Evolutionary conservation across 2,797 vertebrate species (phyloP), one percentile per base, ranked within the genome.

Genomic region (Spheniscus humboldti): DNA sequence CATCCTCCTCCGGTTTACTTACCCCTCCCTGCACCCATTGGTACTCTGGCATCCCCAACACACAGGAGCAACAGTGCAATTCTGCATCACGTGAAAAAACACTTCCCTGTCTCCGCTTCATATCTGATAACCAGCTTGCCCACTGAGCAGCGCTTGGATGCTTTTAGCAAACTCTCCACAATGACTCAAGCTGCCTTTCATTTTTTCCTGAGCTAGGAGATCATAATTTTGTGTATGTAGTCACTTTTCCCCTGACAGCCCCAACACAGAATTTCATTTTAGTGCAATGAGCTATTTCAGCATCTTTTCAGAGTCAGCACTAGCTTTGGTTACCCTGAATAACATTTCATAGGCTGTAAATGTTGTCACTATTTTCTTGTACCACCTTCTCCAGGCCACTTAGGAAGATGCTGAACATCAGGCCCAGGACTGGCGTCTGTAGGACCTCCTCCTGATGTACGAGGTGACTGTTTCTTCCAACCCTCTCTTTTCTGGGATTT

Each of bases 11-110:
- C 3, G 1, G 17, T 31, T 55, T 53, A 20, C 16, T 28, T 6
- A 0, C 2, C 13, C 9, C 5, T 60, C 12, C 30, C 30, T 13
- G 9, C 2, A 68, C 18, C 7, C 10, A 0, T 2, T 9, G 53
- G 33, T 31, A 25, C 11, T 56, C 20, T 31, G 35, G 50, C 72
- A 76, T 23, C 17, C 31, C 18, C 31, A 25, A 6, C 6, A 52
- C 2, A 10, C 23, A 50, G 18, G 28, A 50, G 25, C 16, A 86
- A n/a, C 52, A 45, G 25, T 24, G 25, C 28, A 66, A 33, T n/a
- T 86, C 75, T 19, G 18, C 30, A 50, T 6, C 3, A 3, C 3
- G 0, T 55, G 64, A 62, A 69, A 76, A 85, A 39, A 24, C 20
- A 31, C 6, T 45, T 86, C 18, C 30, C 16, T n/a, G 9, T 33